These are phyloP conservation scores for Perca flavescens DNA, from an alignment of 2,113 vertebrate species.

Conservation along the genomic window DNA sequence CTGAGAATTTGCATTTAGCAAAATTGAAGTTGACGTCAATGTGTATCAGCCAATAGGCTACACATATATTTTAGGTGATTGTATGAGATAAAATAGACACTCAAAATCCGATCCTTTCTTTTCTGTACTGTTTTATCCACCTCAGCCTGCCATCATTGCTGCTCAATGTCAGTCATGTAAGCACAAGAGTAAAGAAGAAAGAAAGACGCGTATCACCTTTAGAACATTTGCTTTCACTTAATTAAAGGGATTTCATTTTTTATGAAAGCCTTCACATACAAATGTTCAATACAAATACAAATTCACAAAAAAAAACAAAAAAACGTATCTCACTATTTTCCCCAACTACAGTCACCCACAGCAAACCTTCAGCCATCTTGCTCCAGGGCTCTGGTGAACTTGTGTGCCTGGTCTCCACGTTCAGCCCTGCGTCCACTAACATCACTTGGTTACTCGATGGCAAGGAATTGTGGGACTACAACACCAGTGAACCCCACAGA, in stretches of 20 bases:
- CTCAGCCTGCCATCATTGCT: background rate
- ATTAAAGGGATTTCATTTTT: background rate
- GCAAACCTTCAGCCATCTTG: constrained; percentile 63
- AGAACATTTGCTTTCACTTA: background rate
- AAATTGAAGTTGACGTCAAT: background rate
- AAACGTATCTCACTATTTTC: background rate
- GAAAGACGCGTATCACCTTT: background rate
- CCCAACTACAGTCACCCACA: constrained; percentile 54
- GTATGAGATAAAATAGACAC: background rate
- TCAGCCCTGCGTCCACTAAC: constrained; percentile 74
- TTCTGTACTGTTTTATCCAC: background rate
- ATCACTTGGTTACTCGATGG: constrained; percentile 71
- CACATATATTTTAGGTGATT: too few relatives aligned
- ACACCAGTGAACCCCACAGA: constrained; percentile 54
- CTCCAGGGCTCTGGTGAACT: constrained; percentile 61
- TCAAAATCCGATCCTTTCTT: background rate
- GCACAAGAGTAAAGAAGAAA: background rate
- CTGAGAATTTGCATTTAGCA: background rate
- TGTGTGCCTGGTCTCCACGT: constrained; percentile 75
- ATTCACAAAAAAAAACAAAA: background rate
- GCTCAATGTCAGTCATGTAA: background rate
- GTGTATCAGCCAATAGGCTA: background rate
- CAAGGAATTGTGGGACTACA: constrained; percentile 18
- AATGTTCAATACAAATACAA: background rate
- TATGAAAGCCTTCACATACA: background rate